Evolutionary conservation across 2,888 invertebrate genomes (phyloP).

Genomic region (Galerucella nymphaeae): DNA sequence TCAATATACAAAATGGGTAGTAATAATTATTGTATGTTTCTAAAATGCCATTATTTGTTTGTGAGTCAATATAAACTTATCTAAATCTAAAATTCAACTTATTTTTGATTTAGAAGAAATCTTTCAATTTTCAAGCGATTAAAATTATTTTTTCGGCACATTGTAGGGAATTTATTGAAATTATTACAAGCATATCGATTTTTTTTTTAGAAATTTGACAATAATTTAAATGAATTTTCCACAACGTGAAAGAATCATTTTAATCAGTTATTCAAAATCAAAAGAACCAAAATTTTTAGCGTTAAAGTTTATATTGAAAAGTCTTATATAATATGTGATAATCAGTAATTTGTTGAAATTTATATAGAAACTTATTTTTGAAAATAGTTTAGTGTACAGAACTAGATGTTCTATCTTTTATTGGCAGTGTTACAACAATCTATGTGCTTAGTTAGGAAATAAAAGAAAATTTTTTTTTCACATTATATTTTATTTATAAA

Average conservation of each 20-base stretch:
- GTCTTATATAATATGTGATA: conserved; percentile 15
- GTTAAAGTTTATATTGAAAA: not conserved
- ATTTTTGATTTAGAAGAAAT: too few species aligned
- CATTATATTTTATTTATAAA: too few species aligned
- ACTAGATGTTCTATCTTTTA: conserved; percentile 1
- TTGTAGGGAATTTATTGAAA: too few species aligned
- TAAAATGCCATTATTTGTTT: not conserved
- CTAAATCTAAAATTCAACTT: too few species aligned
- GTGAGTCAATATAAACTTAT: not conserved
- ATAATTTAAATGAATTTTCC: too few species aligned
- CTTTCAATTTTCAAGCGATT: too few species aligned
- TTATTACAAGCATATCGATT: too few species aligned
- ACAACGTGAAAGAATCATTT: too few species aligned
- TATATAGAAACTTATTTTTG: conserved; percentile 19
- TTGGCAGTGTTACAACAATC: conserved; percentile 17
- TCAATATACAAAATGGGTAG: not conserved
- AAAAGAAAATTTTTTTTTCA: conserved; percentile 11
- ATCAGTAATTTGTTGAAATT: conserved; percentile 8
- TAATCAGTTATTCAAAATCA: too few species aligned
- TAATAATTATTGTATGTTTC: not conserved
- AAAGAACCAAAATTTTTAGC: too few species aligned
- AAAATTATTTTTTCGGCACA: too few species aligned
- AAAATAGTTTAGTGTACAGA: conserved; percentile 17
- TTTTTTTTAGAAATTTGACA: too few species aligned
- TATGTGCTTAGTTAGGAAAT: conserved; percentile 22